Percentiles rank a stretch among this genome's conserved stretches.
These are phyloP conservation scores for Macrocentrus cingulum DNA, from an alignment of 1,140 invertebrate genomes.

Conservation along the genomic window DNA sequence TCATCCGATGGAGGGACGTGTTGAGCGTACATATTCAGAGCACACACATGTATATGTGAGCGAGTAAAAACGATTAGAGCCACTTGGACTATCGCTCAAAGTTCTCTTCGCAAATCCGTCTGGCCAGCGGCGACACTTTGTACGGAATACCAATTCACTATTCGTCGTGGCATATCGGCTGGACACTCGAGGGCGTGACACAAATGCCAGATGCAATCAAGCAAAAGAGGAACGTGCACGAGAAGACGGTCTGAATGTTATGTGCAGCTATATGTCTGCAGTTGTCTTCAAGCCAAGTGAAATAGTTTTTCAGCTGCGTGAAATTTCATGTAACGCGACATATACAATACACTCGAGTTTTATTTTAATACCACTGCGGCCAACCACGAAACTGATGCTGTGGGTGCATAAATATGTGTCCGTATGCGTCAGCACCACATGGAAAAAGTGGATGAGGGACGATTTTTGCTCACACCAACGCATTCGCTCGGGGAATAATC, in stretches of 20 bases:
- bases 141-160: conserved; percentile 56
- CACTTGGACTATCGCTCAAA: not conserved
- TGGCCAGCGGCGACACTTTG: conserved; percentile 44
- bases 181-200: conserved; percentile 58
- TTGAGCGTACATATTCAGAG: too few species aligned
- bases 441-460: too few species aligned
- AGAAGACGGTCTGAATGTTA: conserved; percentile 20
- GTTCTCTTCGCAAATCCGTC: conserved; percentile 59
- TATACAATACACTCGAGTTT: conserved; percentile 47
- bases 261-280: conserved; percentile 2
- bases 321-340: conserved; percentile 14
- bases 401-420: conserved; percentile 53
- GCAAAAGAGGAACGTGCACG: conserved; percentile 23
- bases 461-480: too few species aligned
- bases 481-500: not conserved
- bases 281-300: conserved; percentile 11
- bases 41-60: too few species aligned
- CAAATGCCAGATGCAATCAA: conserved; percentile 61
- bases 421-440: conserved; percentile 53
- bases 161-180: conserved; percentile 58
- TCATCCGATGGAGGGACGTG: too few species aligned
- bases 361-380: conserved; percentile 42
- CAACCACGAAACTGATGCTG: not conserved
- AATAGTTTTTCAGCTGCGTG: not conserved
- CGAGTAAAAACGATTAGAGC: conserved; percentile 12